Conservation (phyloP, 2,113 vertebrate species). For the Pogona vitticeps region DNA sequence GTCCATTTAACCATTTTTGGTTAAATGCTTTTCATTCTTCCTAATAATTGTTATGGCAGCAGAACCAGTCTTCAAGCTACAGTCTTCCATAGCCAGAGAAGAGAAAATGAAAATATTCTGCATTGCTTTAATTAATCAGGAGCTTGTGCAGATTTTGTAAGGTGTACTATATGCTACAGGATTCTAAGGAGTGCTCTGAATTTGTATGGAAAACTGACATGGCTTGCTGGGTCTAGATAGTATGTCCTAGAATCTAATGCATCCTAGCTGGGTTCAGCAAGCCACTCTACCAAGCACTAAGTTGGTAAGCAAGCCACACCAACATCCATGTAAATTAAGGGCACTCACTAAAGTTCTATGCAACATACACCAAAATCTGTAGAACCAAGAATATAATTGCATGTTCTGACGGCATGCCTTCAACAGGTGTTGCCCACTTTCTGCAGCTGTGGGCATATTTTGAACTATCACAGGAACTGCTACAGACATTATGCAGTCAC, state of each 20-base stretch:
- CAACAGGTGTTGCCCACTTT: neutral
- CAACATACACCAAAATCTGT: too few species aligned
- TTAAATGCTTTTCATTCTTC: constrained; percentile 14
- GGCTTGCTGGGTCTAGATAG: neutral
- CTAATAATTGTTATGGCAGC: neutral
- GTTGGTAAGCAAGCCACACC: too few species aligned
- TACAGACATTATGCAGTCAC: neutral
- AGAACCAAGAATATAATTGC: too few species aligned
- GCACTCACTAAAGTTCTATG: too few species aligned
- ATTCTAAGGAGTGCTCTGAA: too few species aligned
- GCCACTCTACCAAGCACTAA: too few species aligned
- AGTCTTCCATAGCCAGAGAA: neutral
- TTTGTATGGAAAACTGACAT: neutral
- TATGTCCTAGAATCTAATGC: neutral
- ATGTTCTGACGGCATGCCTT: neutral
- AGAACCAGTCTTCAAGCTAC: neutral
- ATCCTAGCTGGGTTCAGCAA: too few species aligned
- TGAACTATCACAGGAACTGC: neutral
- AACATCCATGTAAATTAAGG: too few species aligned
- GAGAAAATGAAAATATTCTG: neutral
- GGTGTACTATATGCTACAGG: neutral
- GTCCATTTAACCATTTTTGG: neutral
- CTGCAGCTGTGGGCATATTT: neutral
- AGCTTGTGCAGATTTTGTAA: neutral
- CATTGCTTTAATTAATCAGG: neutral